These are phyloP conservation scores for Aelia acuminata DNA, from an alignment of 2,888 invertebrate species.

Conservation along the genomic window DNA sequence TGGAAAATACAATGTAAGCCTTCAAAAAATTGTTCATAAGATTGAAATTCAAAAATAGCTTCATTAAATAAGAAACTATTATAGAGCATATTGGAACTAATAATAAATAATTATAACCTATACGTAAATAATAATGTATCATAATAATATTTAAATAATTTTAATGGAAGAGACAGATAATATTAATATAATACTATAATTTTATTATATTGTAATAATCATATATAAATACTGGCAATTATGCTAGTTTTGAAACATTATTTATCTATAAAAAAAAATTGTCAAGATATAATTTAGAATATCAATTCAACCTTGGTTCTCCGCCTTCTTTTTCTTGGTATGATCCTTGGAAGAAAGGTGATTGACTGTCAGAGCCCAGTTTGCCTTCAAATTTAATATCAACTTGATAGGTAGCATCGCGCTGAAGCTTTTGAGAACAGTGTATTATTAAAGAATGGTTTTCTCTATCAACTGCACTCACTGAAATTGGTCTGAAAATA, in stretches of 20 bases:
- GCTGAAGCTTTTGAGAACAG: conserved; percentile 65
- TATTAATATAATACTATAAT: too few species aligned
- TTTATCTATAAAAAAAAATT: background rate
- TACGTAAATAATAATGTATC: too few species aligned
- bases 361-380: conserved; percentile 76
- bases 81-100: too few species aligned
- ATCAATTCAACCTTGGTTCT: conserved; percentile 63
- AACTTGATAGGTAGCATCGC: conserved; percentile 73
- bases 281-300: background rate
- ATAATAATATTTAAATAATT: too few species aligned
- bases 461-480: conserved; percentile 64
- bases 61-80: too few species aligned
- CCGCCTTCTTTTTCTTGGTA: conserved; percentile 71
- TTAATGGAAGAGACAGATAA: too few species aligned
- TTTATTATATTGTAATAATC: too few species aligned
- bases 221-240: too few species aligned
- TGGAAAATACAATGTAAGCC: too few species aligned
- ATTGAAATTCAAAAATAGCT: too few species aligned
- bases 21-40: too few species aligned
- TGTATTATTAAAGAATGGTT: conserved; percentile 64
- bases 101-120: too few species aligned
- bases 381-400: conserved; percentile 78
- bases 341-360: conserved; percentile 79
- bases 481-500: conserved; percentile 63
- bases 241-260: background rate